phyloP scores from a whole-genome alignment of 2,888 invertebrate species.

The Hymenopus coronatus region DNA sequence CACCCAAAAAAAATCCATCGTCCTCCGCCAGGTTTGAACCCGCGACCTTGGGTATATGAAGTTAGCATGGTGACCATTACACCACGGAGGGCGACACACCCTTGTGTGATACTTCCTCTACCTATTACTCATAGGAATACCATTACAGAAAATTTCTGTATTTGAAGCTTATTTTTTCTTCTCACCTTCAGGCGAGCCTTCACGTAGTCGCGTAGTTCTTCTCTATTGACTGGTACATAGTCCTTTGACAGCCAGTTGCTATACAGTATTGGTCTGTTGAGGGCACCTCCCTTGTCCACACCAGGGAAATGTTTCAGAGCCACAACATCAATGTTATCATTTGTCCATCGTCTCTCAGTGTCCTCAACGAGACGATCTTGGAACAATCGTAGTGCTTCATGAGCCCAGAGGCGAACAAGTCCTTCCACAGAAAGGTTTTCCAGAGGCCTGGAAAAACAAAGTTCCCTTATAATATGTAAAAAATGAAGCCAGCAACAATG shows the following conservation, averaged over 20 bases:
- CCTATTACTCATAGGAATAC: too few species aligned
- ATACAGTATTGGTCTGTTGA: conserved; percentile 94
- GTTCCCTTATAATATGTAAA: too few species aligned
- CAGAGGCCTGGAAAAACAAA: conserved; percentile 66
- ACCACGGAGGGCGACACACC: too few species aligned
- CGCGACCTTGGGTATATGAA: too few species aligned
- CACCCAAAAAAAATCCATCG: too few species aligned
- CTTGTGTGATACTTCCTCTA: too few species aligned
- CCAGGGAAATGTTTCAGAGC: conserved; percentile 94
- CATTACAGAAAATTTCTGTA: too few species aligned
- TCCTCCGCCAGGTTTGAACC: too few species aligned
- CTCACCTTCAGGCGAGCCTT: conserved; percentile 88
- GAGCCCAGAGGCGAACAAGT: conserved; percentile 97
- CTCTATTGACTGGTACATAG: conserved; percentile 93
- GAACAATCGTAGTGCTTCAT: conserved; percentile 96
- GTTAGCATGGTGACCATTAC: too few species aligned
- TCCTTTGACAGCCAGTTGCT: conserved; percentile 99
- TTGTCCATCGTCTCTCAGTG: conserved; percentile 94
- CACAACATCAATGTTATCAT: conserved; percentile 92
- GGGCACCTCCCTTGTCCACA: conserved; percentile 77
- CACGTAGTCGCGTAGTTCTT: conserved; percentile 93
- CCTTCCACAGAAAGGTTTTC: conserved; percentile 92
- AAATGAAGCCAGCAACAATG: too few species aligned
- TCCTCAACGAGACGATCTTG: conserved; percentile 94
- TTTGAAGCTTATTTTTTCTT: background rate